Conservation (phyloP, 1,140 invertebrate genomes). For the Eriosoma lanigerum region DNA sequence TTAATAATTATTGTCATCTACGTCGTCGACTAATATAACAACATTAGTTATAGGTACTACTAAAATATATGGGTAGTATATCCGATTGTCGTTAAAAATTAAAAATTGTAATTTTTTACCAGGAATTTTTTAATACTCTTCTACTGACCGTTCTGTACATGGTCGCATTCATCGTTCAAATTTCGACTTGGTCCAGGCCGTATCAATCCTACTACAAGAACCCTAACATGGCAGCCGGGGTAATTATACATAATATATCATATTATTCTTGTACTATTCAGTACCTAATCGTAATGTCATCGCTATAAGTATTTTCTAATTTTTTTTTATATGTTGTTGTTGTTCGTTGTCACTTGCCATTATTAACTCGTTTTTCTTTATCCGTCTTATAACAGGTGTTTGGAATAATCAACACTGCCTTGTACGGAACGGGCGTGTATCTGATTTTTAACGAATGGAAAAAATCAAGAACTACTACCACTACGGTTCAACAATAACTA, state of each 20-base stretch:
- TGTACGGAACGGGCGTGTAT: constrained; percentile 74
- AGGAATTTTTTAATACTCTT: constrained; percentile 78
- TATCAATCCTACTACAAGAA: constrained; percentile 58
- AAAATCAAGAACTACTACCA: constrained; percentile 54
- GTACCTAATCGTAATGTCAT: too few relatives aligned
- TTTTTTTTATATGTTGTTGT: too few relatives aligned
- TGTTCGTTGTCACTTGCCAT: too few relatives aligned
- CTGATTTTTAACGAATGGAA: constrained; percentile 76
- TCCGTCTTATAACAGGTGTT: constrained; percentile 64
- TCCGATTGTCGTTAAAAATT: too few relatives aligned
- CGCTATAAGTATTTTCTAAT: too few relatives aligned
- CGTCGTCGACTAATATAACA: too few relatives aligned
- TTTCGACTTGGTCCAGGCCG: constrained; percentile 64
- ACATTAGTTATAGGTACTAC: too few relatives aligned
- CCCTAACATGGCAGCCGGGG: constrained; percentile 72
- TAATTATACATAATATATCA: too few relatives aligned
- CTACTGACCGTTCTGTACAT: constrained; percentile 72
- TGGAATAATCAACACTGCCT: constrained; percentile 77
- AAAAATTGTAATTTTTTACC: too few relatives aligned
- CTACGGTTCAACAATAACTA: not conserved
- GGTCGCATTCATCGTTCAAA: constrained; percentile 77
- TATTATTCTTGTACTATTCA: too few relatives aligned
- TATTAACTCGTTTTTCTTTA: constrained; percentile 18
- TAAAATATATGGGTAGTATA: too few relatives aligned
- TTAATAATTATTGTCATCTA: too few relatives aligned